phyloP scores from a whole-genome alignment of 1,140 invertebrate species.

The Artemia franciscana region DNA sequence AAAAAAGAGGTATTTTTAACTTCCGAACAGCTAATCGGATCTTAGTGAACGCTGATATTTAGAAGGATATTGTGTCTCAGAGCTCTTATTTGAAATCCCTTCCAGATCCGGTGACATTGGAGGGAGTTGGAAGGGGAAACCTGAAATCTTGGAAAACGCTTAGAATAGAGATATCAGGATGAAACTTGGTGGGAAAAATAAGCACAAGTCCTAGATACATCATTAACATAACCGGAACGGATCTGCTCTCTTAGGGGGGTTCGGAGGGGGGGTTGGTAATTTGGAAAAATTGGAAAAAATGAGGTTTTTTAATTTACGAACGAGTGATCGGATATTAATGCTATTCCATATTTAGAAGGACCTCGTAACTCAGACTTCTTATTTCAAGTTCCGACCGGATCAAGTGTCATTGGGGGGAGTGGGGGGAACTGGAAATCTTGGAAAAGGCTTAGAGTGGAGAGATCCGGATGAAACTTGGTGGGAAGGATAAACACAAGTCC shows the following conservation, averaged over 20 bases:
- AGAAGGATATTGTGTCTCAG: not conserved
- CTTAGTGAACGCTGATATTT: not conserved
- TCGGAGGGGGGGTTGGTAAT: not conserved
- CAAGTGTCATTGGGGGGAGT: not conserved
- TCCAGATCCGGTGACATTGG: not conserved
- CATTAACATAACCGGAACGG: no score
- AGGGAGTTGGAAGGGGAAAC: not conserved
- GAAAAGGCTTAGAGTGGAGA: not conserved
- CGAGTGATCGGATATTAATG: not conserved
- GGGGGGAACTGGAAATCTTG: not conserved
- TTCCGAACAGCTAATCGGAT: not conserved
- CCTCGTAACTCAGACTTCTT: not conserved
- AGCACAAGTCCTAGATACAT: no score
- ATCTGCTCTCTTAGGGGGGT: no score
- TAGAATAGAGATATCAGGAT: no score
- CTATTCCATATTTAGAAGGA: not conserved
- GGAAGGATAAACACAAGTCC: not conserved
- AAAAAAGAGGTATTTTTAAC: not conserved
- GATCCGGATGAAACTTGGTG: not conserved
- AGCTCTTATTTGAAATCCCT: not conserved
- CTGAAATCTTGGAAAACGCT: not conserved
- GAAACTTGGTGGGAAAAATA: no score
- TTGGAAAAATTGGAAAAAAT: not conserved
- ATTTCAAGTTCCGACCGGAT: not conserved
- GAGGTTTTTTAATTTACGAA: not conserved